Evolutionary conservation across 1,140 invertebrate species (phyloP).

Genomic region (Drosophila kohkoa): DNA sequence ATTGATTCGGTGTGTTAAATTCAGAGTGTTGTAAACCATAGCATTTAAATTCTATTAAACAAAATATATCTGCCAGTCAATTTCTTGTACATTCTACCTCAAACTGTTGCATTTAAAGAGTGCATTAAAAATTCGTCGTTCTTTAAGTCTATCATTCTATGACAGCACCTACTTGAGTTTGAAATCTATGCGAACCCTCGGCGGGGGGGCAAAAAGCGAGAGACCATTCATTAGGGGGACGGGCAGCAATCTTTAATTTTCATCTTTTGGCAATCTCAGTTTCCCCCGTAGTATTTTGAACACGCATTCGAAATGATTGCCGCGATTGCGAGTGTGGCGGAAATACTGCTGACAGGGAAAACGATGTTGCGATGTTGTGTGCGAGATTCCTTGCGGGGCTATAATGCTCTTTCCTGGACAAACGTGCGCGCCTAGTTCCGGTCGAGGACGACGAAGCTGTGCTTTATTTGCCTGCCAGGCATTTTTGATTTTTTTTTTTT

Average conservation of each 20-base stretch:
- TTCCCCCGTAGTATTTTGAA: constrained; percentile 17
- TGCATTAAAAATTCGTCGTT: not conserved
- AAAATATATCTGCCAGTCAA: too few relatives aligned
- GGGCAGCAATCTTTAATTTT: constrained; percentile 68
- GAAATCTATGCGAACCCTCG: not conserved
- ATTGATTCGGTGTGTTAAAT: too few relatives aligned
- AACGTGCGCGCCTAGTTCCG: constrained; percentile 34
- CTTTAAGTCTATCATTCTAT: not conserved
- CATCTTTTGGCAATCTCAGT: constrained; percentile 74
- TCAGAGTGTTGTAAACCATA: too few relatives aligned
- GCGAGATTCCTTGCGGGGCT: constrained; percentile 34
- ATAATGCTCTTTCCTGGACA: constrained; percentile 20
- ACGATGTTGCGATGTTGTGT: constrained; percentile 32
- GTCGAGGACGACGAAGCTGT: constrained; percentile 14
- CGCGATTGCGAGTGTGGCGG: not conserved
- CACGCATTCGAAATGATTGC: constrained; percentile 34
- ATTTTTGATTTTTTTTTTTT: constrained; percentile 16
- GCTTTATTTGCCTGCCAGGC: constrained; percentile 59
- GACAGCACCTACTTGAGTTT: not conserved
- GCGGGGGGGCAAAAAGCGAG: not conserved
- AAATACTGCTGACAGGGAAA: constrained; percentile 66
- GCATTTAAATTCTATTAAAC: too few relatives aligned
- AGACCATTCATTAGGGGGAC: constrained; percentile 33
- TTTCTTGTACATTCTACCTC: too few relatives aligned
- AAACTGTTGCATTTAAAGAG: too few relatives aligned